A percentile compares a stretch with the other conserved stretches of the same genome.
Conservation (phyloP, 1,140 invertebrate species). For the Frieseomelitta varia region DNA sequence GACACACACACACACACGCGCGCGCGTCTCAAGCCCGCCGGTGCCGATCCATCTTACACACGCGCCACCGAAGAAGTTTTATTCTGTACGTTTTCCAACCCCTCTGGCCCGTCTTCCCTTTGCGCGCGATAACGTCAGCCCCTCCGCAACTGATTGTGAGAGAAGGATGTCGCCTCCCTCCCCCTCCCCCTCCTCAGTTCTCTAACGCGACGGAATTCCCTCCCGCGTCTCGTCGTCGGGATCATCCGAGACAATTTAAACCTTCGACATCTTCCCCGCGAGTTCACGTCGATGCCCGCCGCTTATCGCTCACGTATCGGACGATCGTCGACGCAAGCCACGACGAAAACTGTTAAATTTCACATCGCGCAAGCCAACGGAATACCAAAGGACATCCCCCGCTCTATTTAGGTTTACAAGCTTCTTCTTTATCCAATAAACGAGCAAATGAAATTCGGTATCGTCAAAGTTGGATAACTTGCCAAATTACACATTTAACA, state of each 20-base stretch:
- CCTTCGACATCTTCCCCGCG: constrained; percentile 52
- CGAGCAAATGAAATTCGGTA: too few species aligned
- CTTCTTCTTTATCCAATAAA: too few species aligned
- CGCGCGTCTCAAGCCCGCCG: constrained; percentile 26
- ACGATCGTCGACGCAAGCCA: too few species aligned
- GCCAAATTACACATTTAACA: too few species aligned
- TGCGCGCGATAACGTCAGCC: constrained; percentile 60
- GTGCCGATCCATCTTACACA: constrained; percentile 66
- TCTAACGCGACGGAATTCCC: constrained; percentile 45
- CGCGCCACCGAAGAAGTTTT: constrained; percentile 65
- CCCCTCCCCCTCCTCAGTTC: too few species aligned
- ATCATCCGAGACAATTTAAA: constrained; percentile 66
- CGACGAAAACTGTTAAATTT: too few species aligned
- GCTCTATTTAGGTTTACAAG: too few species aligned
- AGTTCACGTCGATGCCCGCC: constrained; percentile 38
- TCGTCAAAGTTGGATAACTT: too few species aligned
- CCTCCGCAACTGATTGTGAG: constrained; percentile 65
- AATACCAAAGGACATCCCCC: too few species aligned
- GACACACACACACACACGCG: constrained; percentile 8
- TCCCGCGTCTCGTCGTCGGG: constrained; percentile 46
- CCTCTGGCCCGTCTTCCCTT: constrained; percentile 51
- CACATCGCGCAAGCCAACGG: too few species aligned
- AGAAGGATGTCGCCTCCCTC: constrained; percentile 56
- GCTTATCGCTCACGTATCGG: too few species aligned
- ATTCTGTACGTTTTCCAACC: constrained; percentile 58